Base-by-base conservation (phyloP, 2,888 invertebrate genomes). In the Tromatobia lineatoria region DNA sequence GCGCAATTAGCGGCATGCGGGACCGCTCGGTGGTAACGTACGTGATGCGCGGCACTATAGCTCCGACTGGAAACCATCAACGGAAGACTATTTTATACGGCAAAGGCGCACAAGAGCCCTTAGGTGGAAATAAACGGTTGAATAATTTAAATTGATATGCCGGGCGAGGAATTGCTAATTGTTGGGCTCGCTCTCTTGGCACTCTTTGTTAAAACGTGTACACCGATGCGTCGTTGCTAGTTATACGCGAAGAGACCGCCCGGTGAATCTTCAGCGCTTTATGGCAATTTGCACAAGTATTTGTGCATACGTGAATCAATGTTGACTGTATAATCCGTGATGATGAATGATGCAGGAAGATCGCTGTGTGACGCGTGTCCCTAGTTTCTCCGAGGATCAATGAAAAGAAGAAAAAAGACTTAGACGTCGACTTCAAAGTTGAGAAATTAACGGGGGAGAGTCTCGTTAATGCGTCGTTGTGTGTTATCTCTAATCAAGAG, bases 141-240 rank as follows among this genome's bases (percentile, higher is more conserved):
- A 90, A 91, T 91, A 90, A 92, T 91, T 92, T 88, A 89, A 91
- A 90, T 91, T 91, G 89, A 89, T 90, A 90, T 85, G 86, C 86
- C 87, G 82, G 38, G 85, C 78, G 84, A 85, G 82, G 87, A 88
- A 89, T 88, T 82, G 84, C 86, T 88, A 86, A 89, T 88, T 87
- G 87, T 79, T 71, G 81, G 59, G 74, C 78, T 85, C 80, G 83
- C 81, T 86, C 83, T 83, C 73, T 81, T 70, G 79, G 67, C 54
- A 82, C 83, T 77, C 82, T 80, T 83, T 83, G 83, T 67, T 82
- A 13, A 45, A 74, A 80, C 47, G 45, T 57, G 45, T 59, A 34
- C 59, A 23, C 13, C 13, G 74, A 79, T 64, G 25, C 66, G 45
- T 42, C 18, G 2, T 34, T 18, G 20, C 18, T 25, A 0, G 23